A percentile compares a stretch with the other conserved stretches of the same genome.
Conservation (phyloP, 2,888 invertebrate genomes). For the Ctena decussata region DNA sequence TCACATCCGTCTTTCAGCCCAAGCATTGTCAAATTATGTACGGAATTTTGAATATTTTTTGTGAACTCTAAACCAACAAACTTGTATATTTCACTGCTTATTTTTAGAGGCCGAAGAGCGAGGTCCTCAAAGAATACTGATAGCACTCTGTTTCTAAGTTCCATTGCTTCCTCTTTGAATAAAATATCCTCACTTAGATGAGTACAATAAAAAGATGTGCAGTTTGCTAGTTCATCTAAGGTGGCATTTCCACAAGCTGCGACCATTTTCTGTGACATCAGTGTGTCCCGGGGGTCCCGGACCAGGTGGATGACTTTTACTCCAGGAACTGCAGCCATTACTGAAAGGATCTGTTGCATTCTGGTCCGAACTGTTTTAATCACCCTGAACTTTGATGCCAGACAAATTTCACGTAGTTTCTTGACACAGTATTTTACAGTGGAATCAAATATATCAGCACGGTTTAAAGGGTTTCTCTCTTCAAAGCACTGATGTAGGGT, state of each 20-base stretch:
- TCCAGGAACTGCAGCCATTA: neutral
- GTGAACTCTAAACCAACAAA: neutral
- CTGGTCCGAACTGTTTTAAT: neutral
- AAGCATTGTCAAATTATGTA: neutral
- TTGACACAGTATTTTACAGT: neutral
- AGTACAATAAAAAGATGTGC: neutral
- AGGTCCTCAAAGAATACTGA: neutral
- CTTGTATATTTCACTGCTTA: neutral
- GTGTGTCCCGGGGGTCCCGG: neutral
- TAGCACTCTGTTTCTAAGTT: neutral
- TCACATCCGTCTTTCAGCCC: neutral
- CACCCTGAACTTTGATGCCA: neutral
- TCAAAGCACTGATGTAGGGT: neutral
- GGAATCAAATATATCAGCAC: neutral
- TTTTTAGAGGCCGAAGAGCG: neutral
- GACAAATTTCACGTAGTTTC: neutral
- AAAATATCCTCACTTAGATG: neutral
- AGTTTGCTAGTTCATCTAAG: neutral
- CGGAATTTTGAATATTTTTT: neutral
- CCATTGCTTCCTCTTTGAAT: neutral
- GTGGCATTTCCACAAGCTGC: neutral
- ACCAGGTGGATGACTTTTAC: neutral
- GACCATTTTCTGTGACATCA: neutral
- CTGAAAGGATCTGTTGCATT: neutral
- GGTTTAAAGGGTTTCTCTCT: neutral